Evolutionary conservation across 2,113 vertebrate genomes (phyloP), one percentile per base, ranked within the genome.

Genomic region (Bambusicola thoracicus): DNA sequence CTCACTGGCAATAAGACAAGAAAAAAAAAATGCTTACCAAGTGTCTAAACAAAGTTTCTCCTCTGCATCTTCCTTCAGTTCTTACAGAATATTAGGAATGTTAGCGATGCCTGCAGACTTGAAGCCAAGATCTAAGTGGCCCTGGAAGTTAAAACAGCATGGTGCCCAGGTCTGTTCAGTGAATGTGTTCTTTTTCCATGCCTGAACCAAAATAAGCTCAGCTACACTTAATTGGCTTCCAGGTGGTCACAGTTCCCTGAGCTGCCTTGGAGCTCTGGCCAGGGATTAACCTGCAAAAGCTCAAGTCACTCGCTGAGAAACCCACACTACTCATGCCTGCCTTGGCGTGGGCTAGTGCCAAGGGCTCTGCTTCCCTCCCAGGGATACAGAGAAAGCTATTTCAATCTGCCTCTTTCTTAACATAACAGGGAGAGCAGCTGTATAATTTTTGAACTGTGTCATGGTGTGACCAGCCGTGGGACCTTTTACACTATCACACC

Each of bases 191-290:
- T 56, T 30, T 67, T 48, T 81, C 66, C 46, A 6, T n/a, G 46
- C 69, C 43, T 68, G 62, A 84, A 79, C 27, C 79, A 72, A 90
- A 93, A 66, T 69, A 65, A 93, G 14, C 84, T 94, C 83, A 82
- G 90, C 89, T 87, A 48, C 81, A 76, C 11, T 90, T 94, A 92
- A 92, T 69, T 96, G 92, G 89, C 81, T 95, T 93, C 81, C 89
- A 90, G 81, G 70, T 89, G 86, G 85, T 86, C 69, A 61, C 3
- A 81, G 86, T 38, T 90, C 83, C 43, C 0, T 2, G 34, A 79
- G 61, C 53, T 69, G 76, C 43, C 61, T 90, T 86, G 75, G 70
- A 95, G 67, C 74, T 87, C 69, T 89, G 66, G 48, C 43, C 0
- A 1, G 36, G 40, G 78, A 95, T 94, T 90, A 94, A 96, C 74